These are phyloP conservation scores for Tetramorium simillimum DNA, from an alignment of 1,140 invertebrate genomes.

Conservation along the genomic window DNA sequence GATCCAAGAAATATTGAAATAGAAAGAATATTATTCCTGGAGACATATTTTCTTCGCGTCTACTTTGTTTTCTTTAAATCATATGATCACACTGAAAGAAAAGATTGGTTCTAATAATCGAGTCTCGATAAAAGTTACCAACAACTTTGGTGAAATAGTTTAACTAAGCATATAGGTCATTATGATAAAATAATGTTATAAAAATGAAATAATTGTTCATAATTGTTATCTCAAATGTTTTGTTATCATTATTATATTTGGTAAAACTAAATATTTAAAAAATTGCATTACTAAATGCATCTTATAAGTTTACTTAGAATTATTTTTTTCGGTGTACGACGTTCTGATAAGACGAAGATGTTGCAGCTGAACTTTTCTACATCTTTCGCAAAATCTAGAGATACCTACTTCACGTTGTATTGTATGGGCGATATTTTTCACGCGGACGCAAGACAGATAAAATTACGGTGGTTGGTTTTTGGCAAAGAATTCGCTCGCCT, in stretches of 20 bases:
- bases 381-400: neutral
- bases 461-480: slow-evolving; percentile 20
- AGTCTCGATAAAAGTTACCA: too few relatives aligned
- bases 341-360: neutral
- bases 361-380: neutral
- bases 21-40: neutral
- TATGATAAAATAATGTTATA: too few relatives aligned
- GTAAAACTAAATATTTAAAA: too few relatives aligned
- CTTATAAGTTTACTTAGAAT: too few relatives aligned
- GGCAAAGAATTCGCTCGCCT: neutral
- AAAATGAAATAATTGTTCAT: too few relatives aligned
- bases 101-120: too few relatives aligned
- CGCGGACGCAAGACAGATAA: neutral
- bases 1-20: neutral
- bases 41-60: neutral
- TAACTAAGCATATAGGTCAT: too few relatives aligned
- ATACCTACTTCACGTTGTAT: neutral
- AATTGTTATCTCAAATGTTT: too few relatives aligned
- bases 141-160: too few relatives aligned
- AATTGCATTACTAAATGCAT: too few relatives aligned
- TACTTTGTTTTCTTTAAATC: neutral
- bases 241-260: too few relatives aligned
- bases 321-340: neutral
- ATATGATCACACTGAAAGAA: neutral
- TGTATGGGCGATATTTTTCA: neutral